Conservation (phyloP, 2,797 vertebrate genomes). For the Mormyrops attenuatus region DNA sequence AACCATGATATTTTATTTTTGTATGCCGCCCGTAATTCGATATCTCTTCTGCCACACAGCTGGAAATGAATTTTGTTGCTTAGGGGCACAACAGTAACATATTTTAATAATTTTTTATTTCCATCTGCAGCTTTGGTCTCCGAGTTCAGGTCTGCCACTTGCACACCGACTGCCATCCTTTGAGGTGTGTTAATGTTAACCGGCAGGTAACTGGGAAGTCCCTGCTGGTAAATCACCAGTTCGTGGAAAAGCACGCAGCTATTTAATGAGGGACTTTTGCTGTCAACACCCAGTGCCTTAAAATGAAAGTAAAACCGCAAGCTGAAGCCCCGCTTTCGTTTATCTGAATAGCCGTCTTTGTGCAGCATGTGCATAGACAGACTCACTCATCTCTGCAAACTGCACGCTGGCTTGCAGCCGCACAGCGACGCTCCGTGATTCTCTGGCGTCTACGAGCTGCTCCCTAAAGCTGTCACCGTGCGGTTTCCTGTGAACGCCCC, state of each 20-base stretch:
- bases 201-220: background rate
- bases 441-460: background rate
- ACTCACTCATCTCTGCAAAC: background rate
- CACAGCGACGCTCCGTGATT: background rate
- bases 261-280: background rate
- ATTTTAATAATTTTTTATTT: background rate
- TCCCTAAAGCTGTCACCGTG: background rate
- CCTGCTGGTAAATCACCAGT: background rate
- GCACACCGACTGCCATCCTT: background rate
- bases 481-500: background rate
- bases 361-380: background rate
- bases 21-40: background rate
- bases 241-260: background rate
- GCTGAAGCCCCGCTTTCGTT: background rate
- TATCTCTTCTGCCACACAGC: background rate
- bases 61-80: background rate
- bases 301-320: background rate
- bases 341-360: background rate
- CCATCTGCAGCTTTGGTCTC: background rate
- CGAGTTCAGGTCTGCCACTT: background rate
- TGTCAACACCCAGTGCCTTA: background rate
- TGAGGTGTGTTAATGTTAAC: background rate
- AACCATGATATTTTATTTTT: background rate
- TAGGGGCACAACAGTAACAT: background rate
- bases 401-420: background rate